Evolutionary conservation across 1,140 invertebrate species (phyloP), one percentile per base, ranked within the genome.

Genomic region (Pseudomyrmex cubaensis): DNA sequence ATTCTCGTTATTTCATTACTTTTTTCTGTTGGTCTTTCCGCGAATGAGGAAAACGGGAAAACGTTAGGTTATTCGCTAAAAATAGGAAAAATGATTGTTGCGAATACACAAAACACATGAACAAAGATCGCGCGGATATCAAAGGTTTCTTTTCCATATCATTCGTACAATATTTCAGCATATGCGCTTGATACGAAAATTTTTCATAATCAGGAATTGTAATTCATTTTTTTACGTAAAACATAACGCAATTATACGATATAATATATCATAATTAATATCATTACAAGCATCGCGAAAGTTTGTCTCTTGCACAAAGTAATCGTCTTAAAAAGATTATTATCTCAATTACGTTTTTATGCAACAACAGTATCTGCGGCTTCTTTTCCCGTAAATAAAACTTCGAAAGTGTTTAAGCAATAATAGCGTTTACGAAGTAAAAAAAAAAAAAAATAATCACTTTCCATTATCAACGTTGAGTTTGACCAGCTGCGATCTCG

Each of bases 401-500:
- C 35, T 35, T 35, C 35, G 35, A 0, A 35, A 63, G 22, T 12
- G 48, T 50, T 62, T 22, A 52, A 44, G 13, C 59, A 17, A 54
- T 20, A 61, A 63, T 20, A 74, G n/a, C 13, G 8, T 35, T 13
- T 75, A 13, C 46, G 7, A 13, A 35, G 35, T 20, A 20, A 35
- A 35, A 7, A 35, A 35, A 35, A 5, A 35, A 0, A 0, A n/a
- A n/a, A n/a, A n/a, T n/a, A 35, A 35, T 35, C 5, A 35, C 0
- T 7, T 35, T 35, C 5, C 5, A 35, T 0, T 35, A 7, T 35
- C 35, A 35, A 35, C 35, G 35, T 35, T 35, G 35, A 35, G 35
- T 35, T 56, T n/a, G 62, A 9, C 62, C 62, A 50, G 5, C 56
- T 74, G 57, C 17, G 73, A 46, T 17, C 74, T 22, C 22, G 17